Base-by-base conservation (phyloP, 1,140 invertebrate species). In the Maniola jurtina region DNA sequence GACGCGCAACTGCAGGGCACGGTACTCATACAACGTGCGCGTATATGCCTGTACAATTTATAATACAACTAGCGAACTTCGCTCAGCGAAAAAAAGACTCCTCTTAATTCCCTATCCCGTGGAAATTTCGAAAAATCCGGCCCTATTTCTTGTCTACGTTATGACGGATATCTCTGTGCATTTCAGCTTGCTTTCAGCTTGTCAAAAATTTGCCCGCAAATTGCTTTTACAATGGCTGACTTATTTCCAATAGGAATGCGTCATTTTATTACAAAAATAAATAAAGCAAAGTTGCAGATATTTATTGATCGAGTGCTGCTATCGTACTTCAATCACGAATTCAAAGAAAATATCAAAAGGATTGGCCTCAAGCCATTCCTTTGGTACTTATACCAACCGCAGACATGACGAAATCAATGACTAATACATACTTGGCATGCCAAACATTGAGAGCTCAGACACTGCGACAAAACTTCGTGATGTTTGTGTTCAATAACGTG, bases 331-430 rank as follows among this genome's bases (percentile, higher is more conserved):
- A 13, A 55, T 55, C 34, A 15, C 13, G 54, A 35, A 55, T 55
- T 55, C 54, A 36, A 34, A 15, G 54, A 55, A 55, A 55, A 55
- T 55, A 55, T 34, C 13, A 55, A 34, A 34, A 34, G 54, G 54
- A 34, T 55, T 55, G 54, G 54, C 54, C 13, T 5, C 25, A 34
- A 34, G 54, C 55, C 35, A 64, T 58, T 58, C 56, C 45, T 58
- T 64, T 15, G 34, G 47, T 13, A 59, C 35, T 50, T 56, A 65
- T 15, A 36, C n/a, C 36, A 65, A 70, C 68, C 68, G 60, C 64
- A 70, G 61, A 70, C 58, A 71, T 71, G 59, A 67, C 64, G 68
- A 62, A 62, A 70, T 66, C 68, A 65, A 64, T 70, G 68, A 70
- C 54, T 59, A 66, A 70, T 52, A 54, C 55, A 56, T 40, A 62